Evolutionary conservation across 2,888 invertebrate genomes (phyloP), one percentile per base, ranked within the genome.

Genomic region (Pollenia labialis): DNA sequence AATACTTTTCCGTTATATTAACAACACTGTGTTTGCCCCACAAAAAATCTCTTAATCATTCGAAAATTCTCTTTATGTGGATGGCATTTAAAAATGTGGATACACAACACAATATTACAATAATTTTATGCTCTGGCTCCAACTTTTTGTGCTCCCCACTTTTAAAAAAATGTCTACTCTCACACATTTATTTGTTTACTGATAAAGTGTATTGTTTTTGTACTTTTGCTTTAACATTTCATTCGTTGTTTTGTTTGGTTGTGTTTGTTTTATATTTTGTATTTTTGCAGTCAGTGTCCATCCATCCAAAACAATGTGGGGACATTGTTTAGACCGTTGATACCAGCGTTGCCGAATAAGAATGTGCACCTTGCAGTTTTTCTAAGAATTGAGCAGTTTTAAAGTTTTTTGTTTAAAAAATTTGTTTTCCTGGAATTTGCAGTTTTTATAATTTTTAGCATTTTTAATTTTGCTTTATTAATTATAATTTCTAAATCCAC

Each of bases 281-380:
- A 81, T 82, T 80, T 69, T 87, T 83, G 72, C 85, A 85, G 62
- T 72, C 85, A 85, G 62, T 72, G 74, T 48, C 76, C 79, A 79
- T 23, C 23, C 23, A 23, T 18, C 18, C 18, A 18, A 18, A 18
- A 18, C 18, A 18, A 18, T 75, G 75, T 85, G 75, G 66, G 58
- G 44, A 84, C 44, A 66, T 64, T 82, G 62, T 82, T 77, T 74
- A 48, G 50, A 64, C n/a, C 50, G 62, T 81, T 85, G 74, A 71
- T 74, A 74, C 76, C 62, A 81, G 75, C 74, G 32, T 32, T 32
- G 32, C 32, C 32, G 6, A 32, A 32, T 6, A 0, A 0, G 32
- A 4, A 32, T 32, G 0, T 32, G 4, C 6, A 32, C 6, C 6
- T 32, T 32, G 4, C 32, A 32, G 6, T 32, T 32, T 32, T 32